Evolutionary conservation across 2,113 vertebrate species (phyloP), one percentile per base, ranked within the genome.

Genomic region (Colaptes auratus): DNA sequence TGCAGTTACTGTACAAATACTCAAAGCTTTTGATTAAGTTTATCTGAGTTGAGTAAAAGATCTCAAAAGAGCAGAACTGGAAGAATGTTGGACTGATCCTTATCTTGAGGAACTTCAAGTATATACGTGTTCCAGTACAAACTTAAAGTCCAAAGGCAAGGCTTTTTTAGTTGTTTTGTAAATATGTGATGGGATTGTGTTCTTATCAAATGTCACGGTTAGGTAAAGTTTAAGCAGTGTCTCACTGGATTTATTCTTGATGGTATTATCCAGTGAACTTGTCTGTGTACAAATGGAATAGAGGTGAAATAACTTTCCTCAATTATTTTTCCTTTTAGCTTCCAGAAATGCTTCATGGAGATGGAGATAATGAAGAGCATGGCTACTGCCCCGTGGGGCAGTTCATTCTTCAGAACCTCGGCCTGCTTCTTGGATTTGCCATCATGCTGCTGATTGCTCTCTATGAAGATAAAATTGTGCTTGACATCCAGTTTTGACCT

Each of bases 401-500:
- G 80, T 99, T 99, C 86, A 48, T 99, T 82, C 98, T 99, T 61
- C 99, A 99, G 98, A 99, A 99, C 81, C 74, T 99, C 50, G 99
- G 99, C 70, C 73, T 99, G 96, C 97, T 99, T 53, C 98, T 98
- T 56, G 99, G 99, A 20, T 99, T 99, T 89, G 97, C 95, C 97
- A 98, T 99, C 97, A 99, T 99, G 99, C 97, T 99, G 97, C 98
- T 99, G 93, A 99, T 99, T 81, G 99, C 99, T 95, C 99, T 99
- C 95, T 99, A 98, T 18, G 99, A 99, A 97, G 99, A 99, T 89
- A 98, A 98, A 92, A 99, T 99, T 53, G 98, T 99, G 93, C 96
- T 99, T 52, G 98, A 99, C 94, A 98, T 99, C 96, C 98, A 98
- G 90, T 99, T 99, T 89, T 99, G 98, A 98, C 92, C 89, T n/a